Base-by-base conservation (phyloP, 2,797 vertebrate genomes). In the Tokudaia tokunoshimensis region DNA sequence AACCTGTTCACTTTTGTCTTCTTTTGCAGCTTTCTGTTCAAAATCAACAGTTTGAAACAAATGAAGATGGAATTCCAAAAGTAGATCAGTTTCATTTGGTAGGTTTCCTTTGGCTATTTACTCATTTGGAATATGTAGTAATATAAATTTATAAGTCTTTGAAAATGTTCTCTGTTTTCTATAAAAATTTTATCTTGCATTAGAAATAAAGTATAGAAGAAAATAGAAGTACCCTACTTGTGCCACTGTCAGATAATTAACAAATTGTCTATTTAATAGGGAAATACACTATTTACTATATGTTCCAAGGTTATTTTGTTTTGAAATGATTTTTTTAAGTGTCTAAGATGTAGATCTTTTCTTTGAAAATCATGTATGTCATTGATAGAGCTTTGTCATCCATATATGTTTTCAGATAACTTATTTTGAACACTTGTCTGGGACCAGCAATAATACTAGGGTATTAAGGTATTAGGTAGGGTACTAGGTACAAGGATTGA, bases 1-100 rank as follows among this genome's bases (percentile, higher is more conserved):
- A 87, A 70, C 89, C 63, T 93, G 83, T 92, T 74, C 24, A 34
- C 11, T 24, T 75, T 84, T 74, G 31, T 98, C 95, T 96, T 98
- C 0, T 91, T 97, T 98, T 97, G 59, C 94, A 99, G 99, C 98
- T 99, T 91, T 98, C 98, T 29, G 75, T 98, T 97, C 97, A 98
- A 96, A 98, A 97, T 63, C 97, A 98, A 94, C 96, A 97, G 70
- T 97, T 98, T 97, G 85, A 92, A 65, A 63, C 97, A 80, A 98
- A 98, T 93, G 96, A 94, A 96, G 98, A 98, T 95, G 98, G 98
- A 97, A 98, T 96, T 44, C 98, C 98, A 1, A 97, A 98, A 44
- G 85, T 98, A 74, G 97, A 98, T 95, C 94, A 72, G 2, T 96
- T 98, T 97, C 95, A 96, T 88, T 93, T 98, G 98, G 98, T 99